phyloP scores from a whole-genome alignment of 2,888 invertebrate genomes.

The Argyra leucocephala region DNA sequence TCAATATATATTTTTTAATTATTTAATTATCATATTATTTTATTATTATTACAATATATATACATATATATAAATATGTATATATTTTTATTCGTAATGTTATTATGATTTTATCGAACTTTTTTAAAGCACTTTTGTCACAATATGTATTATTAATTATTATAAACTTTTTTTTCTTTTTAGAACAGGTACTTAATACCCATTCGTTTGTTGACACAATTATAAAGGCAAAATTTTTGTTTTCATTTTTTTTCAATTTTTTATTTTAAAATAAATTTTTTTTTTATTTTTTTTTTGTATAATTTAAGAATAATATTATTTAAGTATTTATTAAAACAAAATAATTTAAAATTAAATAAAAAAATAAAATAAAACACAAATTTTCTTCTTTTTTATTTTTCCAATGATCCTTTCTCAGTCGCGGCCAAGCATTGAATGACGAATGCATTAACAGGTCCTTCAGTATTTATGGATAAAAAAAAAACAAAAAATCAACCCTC shows the following conservation, averaged over 20 bases:
- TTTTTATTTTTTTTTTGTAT: not conserved
- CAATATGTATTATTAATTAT: not conserved
- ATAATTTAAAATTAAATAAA: not conserved
- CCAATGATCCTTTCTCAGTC: constrained; percentile 32
- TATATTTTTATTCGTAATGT: no score
- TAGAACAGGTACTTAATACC: no score
- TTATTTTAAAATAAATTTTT: no score
- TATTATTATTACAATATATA: no score
- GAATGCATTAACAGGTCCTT: constrained; percentile 36
- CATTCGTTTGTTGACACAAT: no score
- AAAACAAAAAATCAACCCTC: not conserved
- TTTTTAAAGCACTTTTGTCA: constrained; percentile 4
- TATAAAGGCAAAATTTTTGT: no score
- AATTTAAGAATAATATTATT: not conserved
- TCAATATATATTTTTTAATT: constrained; percentile 13
- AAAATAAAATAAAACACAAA: constrained; percentile 7
- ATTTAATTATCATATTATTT: no score
- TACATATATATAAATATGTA: no score
- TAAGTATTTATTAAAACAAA: not conserved
- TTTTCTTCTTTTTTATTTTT: constrained; percentile 5
- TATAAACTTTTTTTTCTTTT: not conserved
- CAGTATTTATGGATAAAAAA: constrained; percentile 36
- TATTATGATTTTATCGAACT: not conserved
- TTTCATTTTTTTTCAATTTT: no score
- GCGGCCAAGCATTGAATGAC: constrained; percentile 43